Conservation (phyloP, 2,888 invertebrate species). For the Gnatocerus cornutus region DNA sequence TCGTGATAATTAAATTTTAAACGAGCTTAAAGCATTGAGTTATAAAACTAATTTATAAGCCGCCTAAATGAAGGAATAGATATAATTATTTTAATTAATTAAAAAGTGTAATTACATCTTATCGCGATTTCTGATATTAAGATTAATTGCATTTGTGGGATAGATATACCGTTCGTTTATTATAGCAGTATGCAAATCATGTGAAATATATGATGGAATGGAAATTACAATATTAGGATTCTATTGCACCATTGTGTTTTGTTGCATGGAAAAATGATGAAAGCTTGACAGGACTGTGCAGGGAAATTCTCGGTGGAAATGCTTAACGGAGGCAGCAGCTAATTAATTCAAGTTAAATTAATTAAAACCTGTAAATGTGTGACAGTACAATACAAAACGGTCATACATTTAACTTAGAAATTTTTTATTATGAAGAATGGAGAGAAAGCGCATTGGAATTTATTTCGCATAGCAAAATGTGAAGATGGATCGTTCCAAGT, state of each 20-base stretch:
- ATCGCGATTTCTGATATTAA: constrained; percentile 47
- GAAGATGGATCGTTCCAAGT: no score
- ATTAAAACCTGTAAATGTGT: constrained; percentile 1
- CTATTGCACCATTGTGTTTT: constrained; percentile 37
- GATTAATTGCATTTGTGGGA: constrained; percentile 52
- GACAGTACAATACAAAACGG: neutral
- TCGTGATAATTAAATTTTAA: constrained; percentile 35
- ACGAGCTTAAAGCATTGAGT: constrained; percentile 35
- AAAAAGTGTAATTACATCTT: constrained; percentile 44
- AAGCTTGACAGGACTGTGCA: constrained; percentile 18
- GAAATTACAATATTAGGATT: constrained; percentile 46
- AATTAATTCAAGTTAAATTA: constrained; percentile 14
- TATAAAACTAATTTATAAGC: constrained; percentile 45
- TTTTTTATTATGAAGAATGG: no score
- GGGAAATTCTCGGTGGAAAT: constrained; percentile 24
- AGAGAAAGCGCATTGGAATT: no score
- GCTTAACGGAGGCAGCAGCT: neutral
- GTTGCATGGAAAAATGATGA: constrained; percentile 36
- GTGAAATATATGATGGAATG: constrained; percentile 48
- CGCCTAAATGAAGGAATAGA: constrained; percentile 33
- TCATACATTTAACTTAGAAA: no score
- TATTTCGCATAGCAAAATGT: no score
- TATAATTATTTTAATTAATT: constrained; percentile 48
- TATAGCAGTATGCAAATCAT: constrained; percentile 44
- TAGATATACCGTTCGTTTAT: constrained; percentile 42